Evolutionary conservation across 1,140 invertebrate species (phyloP).

Genomic region (Drosophila pallidifrons): DNA sequence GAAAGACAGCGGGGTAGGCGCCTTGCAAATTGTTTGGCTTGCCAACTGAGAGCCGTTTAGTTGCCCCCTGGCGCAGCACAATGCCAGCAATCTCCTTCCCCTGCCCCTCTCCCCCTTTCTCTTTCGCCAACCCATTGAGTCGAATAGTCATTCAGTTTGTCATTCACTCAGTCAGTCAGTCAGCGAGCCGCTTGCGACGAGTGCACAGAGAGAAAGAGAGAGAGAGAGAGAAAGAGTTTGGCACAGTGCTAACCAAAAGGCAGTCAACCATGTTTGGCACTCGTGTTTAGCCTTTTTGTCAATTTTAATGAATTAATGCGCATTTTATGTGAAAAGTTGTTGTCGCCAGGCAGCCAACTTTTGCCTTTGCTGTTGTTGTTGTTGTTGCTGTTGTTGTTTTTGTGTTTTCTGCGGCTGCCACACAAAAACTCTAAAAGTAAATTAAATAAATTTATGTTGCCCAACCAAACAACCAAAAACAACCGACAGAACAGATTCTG

Average conservation of each 20-base stretch:
- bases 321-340: slow-evolving; percentile 80
- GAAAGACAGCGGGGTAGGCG: slow-evolving; percentile 30
- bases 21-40: slow-evolving; percentile 73
- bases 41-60: slow-evolving; percentile 70
- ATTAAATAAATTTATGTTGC: slow-evolving; percentile 77
- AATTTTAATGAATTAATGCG: slow-evolving; percentile 83
- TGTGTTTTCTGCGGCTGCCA: slow-evolving; percentile 17
- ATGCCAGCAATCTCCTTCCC: slow-evolving; percentile 42
- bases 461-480: slow-evolving; percentile 5
- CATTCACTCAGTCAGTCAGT: slow-evolving; percentile 19
- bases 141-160: slow-evolving; percentile 28
- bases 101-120: not conserved
- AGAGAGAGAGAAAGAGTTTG: slow-evolving; percentile 48
- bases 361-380: slow-evolving; percentile 21
- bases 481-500: slow-evolving; percentile 1
- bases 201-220: slow-evolving; percentile 29
- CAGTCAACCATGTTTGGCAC: slow-evolving; percentile 65
- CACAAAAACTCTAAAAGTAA: slow-evolving; percentile 59
- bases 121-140: not conserved
- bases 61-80: slow-evolving; percentile 67
- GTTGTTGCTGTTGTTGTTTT: slow-evolving; percentile 29
- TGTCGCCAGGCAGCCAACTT: slow-evolving; percentile 23
- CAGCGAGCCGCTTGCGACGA: slow-evolving; percentile 24
- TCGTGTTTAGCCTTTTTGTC: slow-evolving; percentile 76
- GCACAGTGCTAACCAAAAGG: slow-evolving; percentile 59